Conservation (phyloP, 2,888 invertebrate species). For the Mythimna impura region DNA sequence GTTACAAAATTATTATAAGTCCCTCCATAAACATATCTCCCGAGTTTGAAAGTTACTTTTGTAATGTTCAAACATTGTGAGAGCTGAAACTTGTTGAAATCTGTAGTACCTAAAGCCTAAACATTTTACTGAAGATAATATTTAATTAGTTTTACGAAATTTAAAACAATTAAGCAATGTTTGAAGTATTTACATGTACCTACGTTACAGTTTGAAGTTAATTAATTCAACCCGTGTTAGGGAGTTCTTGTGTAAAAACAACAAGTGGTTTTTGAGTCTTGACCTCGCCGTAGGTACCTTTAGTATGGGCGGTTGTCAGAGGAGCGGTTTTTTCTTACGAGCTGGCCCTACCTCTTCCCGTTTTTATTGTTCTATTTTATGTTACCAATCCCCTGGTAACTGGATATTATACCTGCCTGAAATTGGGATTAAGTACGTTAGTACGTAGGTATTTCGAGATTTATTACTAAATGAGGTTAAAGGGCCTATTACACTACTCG, state of each 20-base stretch:
- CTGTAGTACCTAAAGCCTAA: background rate
- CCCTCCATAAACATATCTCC: background rate
- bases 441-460: no score
- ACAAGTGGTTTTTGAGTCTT: constrained; percentile 21
- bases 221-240: constrained; percentile 11
- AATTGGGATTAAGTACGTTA: background rate
- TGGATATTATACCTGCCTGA: background rate
- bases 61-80: constrained; percentile 2
- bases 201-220: background rate
- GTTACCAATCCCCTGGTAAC: background rate
- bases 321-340: constrained; percentile 7
- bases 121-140: constrained; percentile 1
- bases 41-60: constrained; percentile 1
- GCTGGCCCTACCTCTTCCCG: background rate
- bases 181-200: constrained; percentile 4
- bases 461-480: background rate
- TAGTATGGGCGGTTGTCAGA: constrained; percentile 3
- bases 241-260: constrained; percentile 9
- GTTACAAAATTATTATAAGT: constrained; percentile 3
- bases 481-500: no score
- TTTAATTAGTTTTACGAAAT: background rate
- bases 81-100: constrained; percentile 24
- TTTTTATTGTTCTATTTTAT: constrained; percentile 10
- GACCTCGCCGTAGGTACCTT: constrained; percentile 11
- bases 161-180: constrained; percentile 2